A percentile compares a stretch with the other conserved stretches of the same genome.
Evolutionary conservation across 2,113 vertebrate species (phyloP).

Genomic region (Macquaria australasica): DNA sequence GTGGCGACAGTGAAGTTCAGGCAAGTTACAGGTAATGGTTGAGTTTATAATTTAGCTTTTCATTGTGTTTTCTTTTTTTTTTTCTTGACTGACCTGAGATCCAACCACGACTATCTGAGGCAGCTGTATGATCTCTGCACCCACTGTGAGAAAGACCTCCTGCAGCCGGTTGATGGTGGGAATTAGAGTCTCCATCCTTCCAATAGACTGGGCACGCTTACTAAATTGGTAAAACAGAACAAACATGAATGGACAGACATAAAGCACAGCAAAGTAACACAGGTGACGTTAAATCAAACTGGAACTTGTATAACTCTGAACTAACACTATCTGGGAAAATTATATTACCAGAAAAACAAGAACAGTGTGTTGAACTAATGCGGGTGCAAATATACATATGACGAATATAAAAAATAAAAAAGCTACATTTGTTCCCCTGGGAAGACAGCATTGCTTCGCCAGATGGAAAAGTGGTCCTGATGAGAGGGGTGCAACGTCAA

Average conservation of each 20-base stretch:
- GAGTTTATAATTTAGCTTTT: background rate
- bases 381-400: no score
- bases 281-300: background rate
- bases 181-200: conserved; percentile 86
- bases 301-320: background rate
- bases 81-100: conserved; percentile 78
- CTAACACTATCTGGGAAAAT: background rate
- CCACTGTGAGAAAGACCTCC: conserved; percentile 87
- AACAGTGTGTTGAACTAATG: background rate
- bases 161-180: conserved; percentile 88
- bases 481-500: conserved; percentile 57
- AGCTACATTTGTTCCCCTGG: background rate
- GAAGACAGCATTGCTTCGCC: background rate
- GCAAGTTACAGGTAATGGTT: background rate
- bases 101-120: conserved; percentile 88
- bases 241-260: background rate
- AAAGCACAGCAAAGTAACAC: background rate
- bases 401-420: background rate
- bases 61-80: background rate
- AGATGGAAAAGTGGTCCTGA: conserved; percentile 65
- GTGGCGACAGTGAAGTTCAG: background rate
- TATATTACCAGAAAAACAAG: background rate
- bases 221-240: background rate
- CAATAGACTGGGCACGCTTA: conserved; percentile 8
- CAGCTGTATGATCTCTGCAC: conserved; percentile 85